phyloP scores from a whole-genome alignment of 2,113 vertebrate genomes.

The Nerophis ophidion region DNA sequence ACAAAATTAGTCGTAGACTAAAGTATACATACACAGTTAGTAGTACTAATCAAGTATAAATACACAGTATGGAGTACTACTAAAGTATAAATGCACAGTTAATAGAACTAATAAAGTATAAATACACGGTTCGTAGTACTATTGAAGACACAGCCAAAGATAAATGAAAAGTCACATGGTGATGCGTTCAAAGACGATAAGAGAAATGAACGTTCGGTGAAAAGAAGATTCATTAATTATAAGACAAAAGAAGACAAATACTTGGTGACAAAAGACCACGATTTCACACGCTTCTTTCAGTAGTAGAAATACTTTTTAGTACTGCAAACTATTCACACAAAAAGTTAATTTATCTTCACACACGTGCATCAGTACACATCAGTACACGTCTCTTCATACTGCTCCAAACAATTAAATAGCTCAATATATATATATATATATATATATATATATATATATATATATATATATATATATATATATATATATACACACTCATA shows the following conservation, averaged over 20 bases:
- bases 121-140: background rate
- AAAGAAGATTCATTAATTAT: conserved; percentile 67
- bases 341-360: conserved; percentile 57
- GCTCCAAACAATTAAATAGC: conserved; percentile 6
- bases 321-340: background rate
- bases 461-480: no score
- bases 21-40: no score
- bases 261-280: conserved; percentile 47
- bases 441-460: no score
- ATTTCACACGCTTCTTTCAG: conserved; percentile 49
- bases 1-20: no score
- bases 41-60: no score
- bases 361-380: conserved; percentile 32
- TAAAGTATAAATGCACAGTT: no score
- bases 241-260: conserved; percentile 37
- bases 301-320: background rate
- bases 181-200: conserved; percentile 53
- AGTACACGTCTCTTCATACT: conserved; percentile 38
- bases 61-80: background rate
- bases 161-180: conserved; percentile 7
- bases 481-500: no score
- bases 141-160: background rate
- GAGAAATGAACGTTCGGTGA: conserved; percentile 60
- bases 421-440: no score
- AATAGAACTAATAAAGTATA: no score